phyloP scores from a whole-genome alignment of 2,888 invertebrate genomes.

The Cantharis rufa region DNA sequence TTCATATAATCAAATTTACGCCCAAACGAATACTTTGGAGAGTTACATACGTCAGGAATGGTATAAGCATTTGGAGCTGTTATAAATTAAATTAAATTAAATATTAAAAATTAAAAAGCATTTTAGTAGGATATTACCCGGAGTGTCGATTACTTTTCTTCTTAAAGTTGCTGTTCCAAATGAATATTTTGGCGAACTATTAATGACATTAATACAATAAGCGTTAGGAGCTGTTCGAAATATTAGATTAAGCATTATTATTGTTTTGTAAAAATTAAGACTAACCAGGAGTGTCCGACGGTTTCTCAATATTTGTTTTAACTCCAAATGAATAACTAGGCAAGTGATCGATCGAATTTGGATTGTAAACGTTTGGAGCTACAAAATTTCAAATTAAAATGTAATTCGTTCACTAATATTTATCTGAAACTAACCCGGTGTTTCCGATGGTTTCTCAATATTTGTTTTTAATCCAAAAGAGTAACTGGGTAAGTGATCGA shows the following conservation, averaged over 20 bases:
- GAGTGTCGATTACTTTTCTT: not conserved
- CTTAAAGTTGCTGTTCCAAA: conserved; percentile 56
- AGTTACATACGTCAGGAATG: conserved; percentile 67
- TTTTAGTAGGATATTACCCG: not conserved
- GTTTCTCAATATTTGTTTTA: conserved; percentile 59
- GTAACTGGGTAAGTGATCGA: conserved; percentile 67
- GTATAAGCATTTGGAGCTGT: conserved; percentile 84
- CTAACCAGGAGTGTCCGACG: conserved; percentile 61
- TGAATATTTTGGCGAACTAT: conserved; percentile 48
- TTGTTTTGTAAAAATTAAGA: conserved; percentile 13
- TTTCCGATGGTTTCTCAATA: conserved; percentile 62
- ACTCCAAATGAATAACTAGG: conserved; percentile 67
- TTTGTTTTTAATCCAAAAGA: conserved; percentile 71
- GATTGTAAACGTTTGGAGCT: conserved; percentile 66
- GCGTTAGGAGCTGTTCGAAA: conserved; percentile 47
- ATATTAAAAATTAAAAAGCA: not conserved
- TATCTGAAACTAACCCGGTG: conserved; percentile 58
- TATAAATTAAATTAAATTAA: conserved; percentile 45
- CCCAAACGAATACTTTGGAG: conserved; percentile 68
- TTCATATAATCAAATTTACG: conserved; percentile 62
- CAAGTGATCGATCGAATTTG: conserved; percentile 59
- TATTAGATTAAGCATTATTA: conserved; percentile 2
- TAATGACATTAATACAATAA: conserved; percentile 41
- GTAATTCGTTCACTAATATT: not conserved
- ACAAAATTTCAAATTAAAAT: conserved; percentile 52